Evolutionary conservation across 37 sponge, comb jelly and placozoan species (phyloP), one percentile per base, ranked within the genome.

Genomic region (Spongilla lacustris): DNA sequence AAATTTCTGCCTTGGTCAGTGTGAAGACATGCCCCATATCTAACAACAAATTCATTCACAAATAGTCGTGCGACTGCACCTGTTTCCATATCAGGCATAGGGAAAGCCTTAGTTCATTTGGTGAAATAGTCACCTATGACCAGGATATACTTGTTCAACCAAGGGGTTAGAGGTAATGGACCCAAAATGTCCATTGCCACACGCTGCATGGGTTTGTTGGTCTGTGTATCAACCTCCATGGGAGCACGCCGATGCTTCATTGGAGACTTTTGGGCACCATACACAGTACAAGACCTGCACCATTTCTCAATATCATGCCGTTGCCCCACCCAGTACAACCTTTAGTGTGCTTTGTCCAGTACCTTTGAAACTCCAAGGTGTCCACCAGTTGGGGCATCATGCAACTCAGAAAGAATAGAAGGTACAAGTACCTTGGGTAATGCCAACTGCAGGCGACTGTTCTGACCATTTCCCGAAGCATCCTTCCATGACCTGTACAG

Each of bases 161-260:
- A 33, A 38, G n/a, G 22, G 8, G 71, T 81, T 3, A 31, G 28
- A 36, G 82, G 82, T 33, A 81, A 41, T 28, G 82, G 71, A 68
- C 82, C 82, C 36, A 81, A 27, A 21, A 81, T 81, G 69, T 81
- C 82, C 69, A 81, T 27, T 33, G 82, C 82, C 25, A 81, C 24
- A 25, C 4, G 24, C 12, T 81, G 35, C 69, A 81, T 27, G 31
- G 82, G 82, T 25, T 26, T 28, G 22, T 70, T 70, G 25, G 49
- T 36, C 6, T 41, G 22, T 21, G 33, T 69, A 33, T 75, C 32
- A 4, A 48, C 23, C 30, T 81, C 29, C 69, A 68, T 34, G 22
- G 69, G 71, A 26, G 36, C 82, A 33, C n/a, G n/a, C n/a, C n/a
- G n/a, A n/a, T 70, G 37, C 27, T 67, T 25, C 29, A 23, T 19